Evolutionary conservation across 1,140 invertebrate genomes (phyloP), one percentile per base, ranked within the genome.

Genomic region (Ylistrum balloti): DNA sequence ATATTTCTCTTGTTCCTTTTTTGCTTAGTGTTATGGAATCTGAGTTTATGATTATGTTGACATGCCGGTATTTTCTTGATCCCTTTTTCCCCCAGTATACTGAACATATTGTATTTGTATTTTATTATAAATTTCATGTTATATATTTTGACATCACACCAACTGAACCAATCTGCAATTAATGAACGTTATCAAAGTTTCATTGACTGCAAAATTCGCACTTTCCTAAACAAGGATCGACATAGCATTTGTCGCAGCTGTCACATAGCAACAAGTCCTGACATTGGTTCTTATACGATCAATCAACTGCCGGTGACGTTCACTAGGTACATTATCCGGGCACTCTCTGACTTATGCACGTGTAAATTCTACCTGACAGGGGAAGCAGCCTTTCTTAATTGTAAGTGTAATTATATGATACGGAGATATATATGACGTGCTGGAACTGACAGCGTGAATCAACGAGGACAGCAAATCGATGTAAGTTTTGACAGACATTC

Each of bases 81-180:
- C n/a, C n/a, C n/a, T n/a, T n/a, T n/a, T n/a, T n/a, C n/a, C n/a
- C n/a, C n/a, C n/a, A n/a, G n/a, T n/a, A n/a, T n/a, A n/a, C n/a
- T n/a, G n/a, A n/a, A n/a, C n/a, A n/a, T n/a, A n/a, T n/a, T n/a
- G n/a, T n/a, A n/a, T n/a, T n/a, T n/a, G n/a, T n/a, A n/a, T n/a
- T n/a, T n/a, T n/a, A n/a, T n/a, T n/a, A n/a, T n/a, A n/a, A n/a
- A n/a, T n/a, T n/a, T n/a, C n/a, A n/a, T n/a, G n/a, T n/a, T n/a
- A n/a, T n/a, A n/a, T n/a, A n/a, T n/a, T n/a, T n/a, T n/a, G n/a
- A n/a, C n/a, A n/a, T n/a, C n/a, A n/a, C n/a, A n/a, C n/a, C n/a
- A n/a, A n/a, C n/a, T n/a, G n/a, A 45, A 74, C 56, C n/a, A 74
- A 74, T 28, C 56, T 74, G 56, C 22, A 74, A 74, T 74, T 74